Conservation (phyloP, 2,113 vertebrate species). For the Corydoras maculifer region DNA sequence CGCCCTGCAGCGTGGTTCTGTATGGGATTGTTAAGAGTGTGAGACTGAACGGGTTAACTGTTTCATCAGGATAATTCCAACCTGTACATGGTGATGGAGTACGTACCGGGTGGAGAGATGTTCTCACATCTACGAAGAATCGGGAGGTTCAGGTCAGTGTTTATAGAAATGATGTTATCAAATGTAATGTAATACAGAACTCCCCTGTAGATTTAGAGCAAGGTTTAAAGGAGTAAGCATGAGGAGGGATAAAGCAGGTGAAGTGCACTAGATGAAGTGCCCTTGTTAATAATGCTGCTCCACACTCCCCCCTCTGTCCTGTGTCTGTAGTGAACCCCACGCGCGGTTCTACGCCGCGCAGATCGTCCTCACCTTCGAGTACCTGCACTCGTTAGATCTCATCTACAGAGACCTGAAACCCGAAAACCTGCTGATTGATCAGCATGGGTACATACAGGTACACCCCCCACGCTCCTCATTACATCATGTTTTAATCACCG, state of each 20-base stretch:
- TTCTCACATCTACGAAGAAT: conserved; percentile 99
- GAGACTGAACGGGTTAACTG: neutral
- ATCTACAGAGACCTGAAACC: conserved; percentile 99
- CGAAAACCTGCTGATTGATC: conserved; percentile 98
- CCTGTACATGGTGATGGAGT: conserved; percentile 99
- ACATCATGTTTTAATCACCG: too few relatives aligned
- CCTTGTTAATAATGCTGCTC: too few relatives aligned
- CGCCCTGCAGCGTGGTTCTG: neutral
- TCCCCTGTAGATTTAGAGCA: too few relatives aligned
- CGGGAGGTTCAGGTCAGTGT: conserved; percentile 86
- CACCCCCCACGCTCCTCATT: too few relatives aligned
- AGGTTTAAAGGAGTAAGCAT: too few relatives aligned
- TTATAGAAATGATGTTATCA: too few relatives aligned
- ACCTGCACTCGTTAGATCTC: conserved; percentile 98
- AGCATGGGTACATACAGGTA: conserved; percentile 99
- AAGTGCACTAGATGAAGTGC: too few relatives aligned
- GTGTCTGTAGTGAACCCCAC: conserved; percentile 81
- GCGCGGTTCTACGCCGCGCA: conserved; percentile 97
- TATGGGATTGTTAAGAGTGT: neutral
- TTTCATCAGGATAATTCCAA: conserved; percentile 90
- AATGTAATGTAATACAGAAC: too few relatives aligned
- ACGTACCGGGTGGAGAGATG: conserved; percentile 98
- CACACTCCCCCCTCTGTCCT: too few relatives aligned
- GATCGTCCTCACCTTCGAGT: conserved; percentile 98
- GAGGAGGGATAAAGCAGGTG: too few relatives aligned